A percentile compares a stretch with the other conserved stretches of the same genome.
These are phyloP conservation scores for Hippopotamyrus pictus DNA, from an alignment of 2,797 vertebrate genomes.

Conservation along the genomic window DNA sequence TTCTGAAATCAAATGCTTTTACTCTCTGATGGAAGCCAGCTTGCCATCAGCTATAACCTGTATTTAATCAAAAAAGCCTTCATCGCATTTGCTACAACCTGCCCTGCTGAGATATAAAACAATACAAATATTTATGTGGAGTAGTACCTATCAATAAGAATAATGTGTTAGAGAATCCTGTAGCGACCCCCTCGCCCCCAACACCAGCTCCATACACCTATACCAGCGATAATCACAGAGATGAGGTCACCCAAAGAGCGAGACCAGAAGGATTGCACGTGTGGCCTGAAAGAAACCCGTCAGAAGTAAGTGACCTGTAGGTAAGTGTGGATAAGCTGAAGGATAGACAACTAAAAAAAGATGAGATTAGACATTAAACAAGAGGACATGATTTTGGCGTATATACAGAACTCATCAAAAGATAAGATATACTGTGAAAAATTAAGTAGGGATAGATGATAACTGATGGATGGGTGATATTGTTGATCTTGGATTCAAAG, in stretches of 20 bases:
- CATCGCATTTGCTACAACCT: neutral
- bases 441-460: neutral
- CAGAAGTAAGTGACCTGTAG: neutral
- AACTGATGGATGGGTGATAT: neutral
- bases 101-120: constrained; percentile 19
- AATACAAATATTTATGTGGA: constrained; percentile 27
- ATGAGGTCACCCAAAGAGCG: neutral
- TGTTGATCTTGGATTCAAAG: neutral
- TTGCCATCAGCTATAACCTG: neutral
- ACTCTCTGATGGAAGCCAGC: neutral
- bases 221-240: neutral
- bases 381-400: neutral
- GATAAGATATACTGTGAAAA: neutral
- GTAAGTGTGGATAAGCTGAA: neutral
- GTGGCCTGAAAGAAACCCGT: neutral
- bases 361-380: neutral
- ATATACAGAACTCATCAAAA: neutral
- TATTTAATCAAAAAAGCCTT: neutral
- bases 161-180: constrained; percentile 22
- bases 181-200: neutral
- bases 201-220: neutral
- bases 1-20: neutral
- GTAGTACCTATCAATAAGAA: constrained; percentile 35
- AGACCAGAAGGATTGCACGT: neutral
- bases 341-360: neutral